These are phyloP conservation scores for Girardinus metallicus DNA, from an alignment of 2,797 vertebrate genomes.

Conservation along the genomic window DNA sequence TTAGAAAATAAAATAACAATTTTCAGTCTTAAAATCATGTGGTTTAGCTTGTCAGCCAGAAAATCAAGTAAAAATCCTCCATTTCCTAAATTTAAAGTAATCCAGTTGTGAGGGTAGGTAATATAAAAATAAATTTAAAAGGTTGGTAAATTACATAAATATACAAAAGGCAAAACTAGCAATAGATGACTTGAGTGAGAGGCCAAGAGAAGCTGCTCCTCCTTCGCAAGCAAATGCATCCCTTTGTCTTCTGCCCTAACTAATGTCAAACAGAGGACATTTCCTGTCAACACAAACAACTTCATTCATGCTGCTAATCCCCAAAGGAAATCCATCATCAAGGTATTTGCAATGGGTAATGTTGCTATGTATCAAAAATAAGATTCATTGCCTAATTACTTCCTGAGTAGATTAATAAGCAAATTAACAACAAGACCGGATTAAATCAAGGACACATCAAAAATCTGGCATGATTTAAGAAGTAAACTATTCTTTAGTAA, in stretches of 20 bases:
- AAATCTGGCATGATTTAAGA: neutral
- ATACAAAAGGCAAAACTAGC: no score
- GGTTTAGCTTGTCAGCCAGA: no score
- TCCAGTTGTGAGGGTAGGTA: no score
- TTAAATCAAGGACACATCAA: neutral
- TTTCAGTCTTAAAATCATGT: no score
- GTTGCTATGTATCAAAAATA: neutral
- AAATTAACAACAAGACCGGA: neutral
- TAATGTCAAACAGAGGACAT: neutral
- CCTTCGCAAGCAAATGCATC: no score
- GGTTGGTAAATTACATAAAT: no score
- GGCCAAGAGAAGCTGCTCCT: no score
- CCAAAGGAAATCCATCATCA: neutral
- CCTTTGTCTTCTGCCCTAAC: neutral
- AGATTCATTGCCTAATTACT: neutral
- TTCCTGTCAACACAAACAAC: neutral
- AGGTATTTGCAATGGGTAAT: neutral
- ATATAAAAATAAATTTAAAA: no score
- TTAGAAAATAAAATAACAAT: no score
- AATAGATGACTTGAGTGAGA: no score
- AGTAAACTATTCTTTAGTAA: neutral
- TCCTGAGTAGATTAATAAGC: neutral
- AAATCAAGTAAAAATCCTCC: no score
- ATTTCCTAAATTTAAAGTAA: no score
- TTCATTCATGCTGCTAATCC: neutral